Evolutionary conservation across 2,888 invertebrate genomes (phyloP).

Genomic region (Neoaliturus tenellus): DNA sequence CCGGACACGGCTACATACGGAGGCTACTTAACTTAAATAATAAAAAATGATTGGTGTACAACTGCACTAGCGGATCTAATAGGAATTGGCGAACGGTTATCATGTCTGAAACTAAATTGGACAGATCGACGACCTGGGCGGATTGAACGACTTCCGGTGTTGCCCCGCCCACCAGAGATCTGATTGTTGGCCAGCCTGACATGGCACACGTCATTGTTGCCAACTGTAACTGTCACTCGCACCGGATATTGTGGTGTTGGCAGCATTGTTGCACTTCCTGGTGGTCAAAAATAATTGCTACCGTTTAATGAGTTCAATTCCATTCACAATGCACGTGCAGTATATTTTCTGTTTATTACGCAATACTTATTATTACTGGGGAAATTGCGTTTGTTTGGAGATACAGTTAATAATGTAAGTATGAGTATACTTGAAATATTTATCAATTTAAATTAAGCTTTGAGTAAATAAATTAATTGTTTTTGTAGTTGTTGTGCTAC

Average conservation of each 20-base stretch:
- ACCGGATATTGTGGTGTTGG: slow-evolving; percentile 33
- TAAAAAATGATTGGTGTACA: no score
- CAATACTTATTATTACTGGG: no score
- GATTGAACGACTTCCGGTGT: not conserved
- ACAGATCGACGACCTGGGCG: slow-evolving; percentile 17
- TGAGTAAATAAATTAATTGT: no score
- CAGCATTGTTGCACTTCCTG: slow-evolving; percentile 19
- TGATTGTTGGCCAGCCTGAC: slow-evolving; percentile 16
- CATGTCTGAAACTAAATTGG: not conserved
- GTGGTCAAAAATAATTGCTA: not conserved
- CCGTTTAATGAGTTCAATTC: not conserved
- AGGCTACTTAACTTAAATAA: no score
- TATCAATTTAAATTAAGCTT: no score
- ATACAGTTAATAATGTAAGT: no score
- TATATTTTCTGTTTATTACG: no score
- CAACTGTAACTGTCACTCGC: slow-evolving; percentile 3
- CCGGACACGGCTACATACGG: no score
- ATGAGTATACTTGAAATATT: no score
- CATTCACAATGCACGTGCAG: no score
- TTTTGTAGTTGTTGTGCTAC: no score
- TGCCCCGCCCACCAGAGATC: not conserved
- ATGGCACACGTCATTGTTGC: slow-evolving; percentile 35
- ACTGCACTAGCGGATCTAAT: not conserved
- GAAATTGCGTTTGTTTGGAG: no score
- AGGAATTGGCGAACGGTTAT: not conserved